Base-by-base conservation (phyloP, 1,140 invertebrate species). In the Sinella curviseta region DNA sequence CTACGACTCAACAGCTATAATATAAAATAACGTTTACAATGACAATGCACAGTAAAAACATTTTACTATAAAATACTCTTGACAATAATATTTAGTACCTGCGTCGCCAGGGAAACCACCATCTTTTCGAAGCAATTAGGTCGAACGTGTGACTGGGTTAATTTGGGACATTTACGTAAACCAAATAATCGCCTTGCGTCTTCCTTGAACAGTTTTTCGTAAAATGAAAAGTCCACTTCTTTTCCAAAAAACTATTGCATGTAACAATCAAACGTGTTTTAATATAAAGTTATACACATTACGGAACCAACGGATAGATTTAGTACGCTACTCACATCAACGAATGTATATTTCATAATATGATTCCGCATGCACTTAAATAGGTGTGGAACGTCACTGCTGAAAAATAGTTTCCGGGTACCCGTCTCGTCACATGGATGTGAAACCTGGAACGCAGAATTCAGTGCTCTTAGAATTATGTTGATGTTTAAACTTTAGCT, bases 121-220 rank as follows among this genome's bases (percentile, higher is more conserved):
- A 76, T 80, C 24, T 80, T 80, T 54, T 80, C 76, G 73, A 76
- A 80, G 14, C 17, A 36, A n/a, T 77, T 74, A 26, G 76, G 77
- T 39, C 30, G 12, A n/a, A 77, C 60, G 8, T 65, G 20, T 16
- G 20, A 4, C 60, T 8, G 3, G 3, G 76, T 4, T 8, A 30
- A 4, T 77, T n/a, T 20, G 3, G 31, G 26, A 39, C 39, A 48
- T 20, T 48, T 48, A 12, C 39, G 8, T 20, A 48, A 20, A 20
- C 39, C 39, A 20, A 8, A 48, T 12, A 8, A 12, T 12, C 39
- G 39, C 20, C 39, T 48, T 48, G 39, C 20, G 39, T 48, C 39
- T 48, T 48, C 39, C 39, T 48, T 20, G 39, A 48, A 20, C 39
- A 48, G 20, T 20, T 12, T 12, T 48, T 48, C 39, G 39, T 48